Evolutionary conservation across 2,888 invertebrate genomes (phyloP), one percentile per base, ranked within the genome.

Genomic region (Apodemia mormo): DNA sequence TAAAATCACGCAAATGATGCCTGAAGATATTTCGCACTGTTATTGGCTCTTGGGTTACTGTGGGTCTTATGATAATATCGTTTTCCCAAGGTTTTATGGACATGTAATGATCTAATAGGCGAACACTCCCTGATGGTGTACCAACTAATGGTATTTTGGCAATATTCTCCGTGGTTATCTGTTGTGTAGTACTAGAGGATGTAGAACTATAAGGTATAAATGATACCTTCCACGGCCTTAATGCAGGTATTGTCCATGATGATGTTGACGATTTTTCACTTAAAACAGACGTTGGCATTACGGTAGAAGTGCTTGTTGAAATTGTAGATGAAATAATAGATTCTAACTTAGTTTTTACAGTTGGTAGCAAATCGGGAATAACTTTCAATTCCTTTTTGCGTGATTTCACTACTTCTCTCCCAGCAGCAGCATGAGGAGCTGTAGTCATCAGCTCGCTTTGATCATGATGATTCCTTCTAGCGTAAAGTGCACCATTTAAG

Each of bases 241-340:
- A 85, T 12, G 94, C 93, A 45, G 94, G 94, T 82, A 94, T 92
- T 67, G 92, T 94, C 87, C 94, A 94, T 7, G 93, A 89, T 64
- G 92, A 90, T n/a, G 86, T 84, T 43, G 90, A 86, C 72, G 87
- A 82, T 72, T 76, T 84, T 69, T 86, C 88, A 69, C 76, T 82
- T 7, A 77, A 78, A 7, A 79, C 76, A 14, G 84, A 81, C 2
- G 86, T 73, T 40, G 85, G 71, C 54, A 82, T 78, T 12, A 82
- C 78, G 66, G 84, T 82, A 49, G 84, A 72, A 22, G 75, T 72
- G 29, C 76, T 72, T 29, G 84, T 77, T 9, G 82, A 75, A 33
- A 81, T 82, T 12, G 79, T 81, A 49, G 78, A 14, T 14, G 49
- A 76, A 64, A 86, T 73, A 69, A 79, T 85, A 52, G 80, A 76